Conservation (phyloP, 2,888 invertebrate genomes). For the Colletes collaris region DNA sequence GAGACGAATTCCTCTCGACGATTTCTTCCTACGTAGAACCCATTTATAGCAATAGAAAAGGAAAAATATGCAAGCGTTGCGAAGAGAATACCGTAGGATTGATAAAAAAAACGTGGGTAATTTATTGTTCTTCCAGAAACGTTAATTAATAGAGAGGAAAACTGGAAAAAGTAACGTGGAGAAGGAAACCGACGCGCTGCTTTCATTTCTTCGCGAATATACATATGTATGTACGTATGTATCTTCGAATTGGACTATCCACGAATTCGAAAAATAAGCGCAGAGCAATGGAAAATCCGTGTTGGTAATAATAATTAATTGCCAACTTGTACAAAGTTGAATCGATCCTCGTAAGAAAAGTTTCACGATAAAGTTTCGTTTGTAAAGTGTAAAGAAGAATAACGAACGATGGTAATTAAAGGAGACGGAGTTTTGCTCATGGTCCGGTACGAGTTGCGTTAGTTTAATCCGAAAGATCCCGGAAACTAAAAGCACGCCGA, state of each 20-base stretch:
- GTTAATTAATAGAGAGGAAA: neutral
- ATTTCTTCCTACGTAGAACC: neutral
- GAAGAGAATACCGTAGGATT: neutral
- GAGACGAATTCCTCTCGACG: neutral
- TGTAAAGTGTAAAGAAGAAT: neutral
- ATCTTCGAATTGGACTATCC: no score
- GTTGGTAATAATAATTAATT: neutral
- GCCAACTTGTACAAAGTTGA: no score
- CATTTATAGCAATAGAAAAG: neutral
- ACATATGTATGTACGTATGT: no score
- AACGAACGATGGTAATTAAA: slow-evolving; percentile 37
- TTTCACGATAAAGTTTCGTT: neutral
- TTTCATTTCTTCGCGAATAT: no score
- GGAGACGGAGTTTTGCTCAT: neutral
- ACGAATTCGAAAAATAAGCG: no score
- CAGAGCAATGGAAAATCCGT: no score
- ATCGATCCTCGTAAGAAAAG: neutral
- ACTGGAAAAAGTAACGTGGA: neutral
- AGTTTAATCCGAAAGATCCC: slow-evolving; percentile 42
- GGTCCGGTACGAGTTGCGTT: slow-evolving; percentile 6
- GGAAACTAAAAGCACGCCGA: slow-evolving; percentile 44
- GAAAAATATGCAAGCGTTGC: neutral
- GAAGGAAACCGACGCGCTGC: neutral
- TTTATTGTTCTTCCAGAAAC: neutral
- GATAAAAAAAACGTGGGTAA: neutral